These are phyloP conservation scores for Tapirus terrestris DNA, from an alignment of 2,113 vertebrate genomes.

Conservation along the genomic window DNA sequence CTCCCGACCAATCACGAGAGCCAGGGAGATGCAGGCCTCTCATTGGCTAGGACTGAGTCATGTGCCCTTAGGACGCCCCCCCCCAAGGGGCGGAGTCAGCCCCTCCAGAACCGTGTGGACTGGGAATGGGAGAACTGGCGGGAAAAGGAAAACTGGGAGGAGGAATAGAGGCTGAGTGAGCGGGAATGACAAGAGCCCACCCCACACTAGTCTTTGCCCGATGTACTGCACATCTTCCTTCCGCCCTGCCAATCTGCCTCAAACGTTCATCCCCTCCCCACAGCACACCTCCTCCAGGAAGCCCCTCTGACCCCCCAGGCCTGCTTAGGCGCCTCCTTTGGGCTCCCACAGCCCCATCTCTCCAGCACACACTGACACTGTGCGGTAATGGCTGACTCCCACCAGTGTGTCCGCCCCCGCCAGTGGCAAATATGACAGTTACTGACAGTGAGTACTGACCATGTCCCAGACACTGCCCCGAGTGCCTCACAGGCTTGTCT, in stretches of 20 bases:
- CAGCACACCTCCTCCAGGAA: background rate
- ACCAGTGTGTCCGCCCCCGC: background rate
- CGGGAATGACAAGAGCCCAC: background rate
- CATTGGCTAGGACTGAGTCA: background rate
- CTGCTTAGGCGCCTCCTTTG: background rate
- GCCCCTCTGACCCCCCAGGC: background rate
- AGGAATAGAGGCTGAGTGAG: background rate
- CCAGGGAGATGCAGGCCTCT: background rate
- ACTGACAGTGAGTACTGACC: background rate
- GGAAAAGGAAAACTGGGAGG: background rate
- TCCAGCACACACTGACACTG: background rate
- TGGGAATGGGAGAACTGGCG: background rate
- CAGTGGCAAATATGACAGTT: background rate
- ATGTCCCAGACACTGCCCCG: fast-evolving
- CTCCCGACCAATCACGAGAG: background rate
- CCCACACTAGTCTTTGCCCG: background rate
- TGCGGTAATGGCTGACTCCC: background rate
- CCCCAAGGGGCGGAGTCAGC: background rate
- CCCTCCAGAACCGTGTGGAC: background rate
- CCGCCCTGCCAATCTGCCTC: background rate
- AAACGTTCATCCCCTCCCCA: background rate
- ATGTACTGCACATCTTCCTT: background rate
- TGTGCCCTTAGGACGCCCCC: background rate
- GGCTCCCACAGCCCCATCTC: background rate
- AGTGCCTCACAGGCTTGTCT: too few relatives aligned